Evolutionary conservation across 2,888 invertebrate species (phyloP).

Genomic region (Dicyrtomina minuta): DNA sequence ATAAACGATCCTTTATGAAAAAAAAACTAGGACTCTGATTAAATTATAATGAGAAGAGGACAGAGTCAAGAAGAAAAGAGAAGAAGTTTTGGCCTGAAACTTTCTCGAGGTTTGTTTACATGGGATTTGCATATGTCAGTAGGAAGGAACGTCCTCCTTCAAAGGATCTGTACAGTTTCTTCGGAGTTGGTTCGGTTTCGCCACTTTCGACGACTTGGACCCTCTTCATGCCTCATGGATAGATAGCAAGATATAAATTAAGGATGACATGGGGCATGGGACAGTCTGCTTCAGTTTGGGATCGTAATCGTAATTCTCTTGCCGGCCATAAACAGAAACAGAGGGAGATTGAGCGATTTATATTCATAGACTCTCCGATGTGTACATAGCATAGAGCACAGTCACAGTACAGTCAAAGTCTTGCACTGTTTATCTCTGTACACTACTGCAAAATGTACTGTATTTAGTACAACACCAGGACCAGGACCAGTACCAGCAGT

Average conservation of each 20-base stretch:
- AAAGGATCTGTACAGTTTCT: too few species aligned
- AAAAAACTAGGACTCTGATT: background rate
- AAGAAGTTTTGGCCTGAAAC: background rate
- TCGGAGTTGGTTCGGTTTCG: too few species aligned
- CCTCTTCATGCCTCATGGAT: constrained; percentile 6
- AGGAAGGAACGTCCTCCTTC: background rate
- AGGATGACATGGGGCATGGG: constrained; percentile 23
- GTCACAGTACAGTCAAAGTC: too few species aligned
- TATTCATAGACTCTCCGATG: constrained; percentile 12
- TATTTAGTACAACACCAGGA: background rate
- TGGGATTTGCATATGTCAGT: background rate
- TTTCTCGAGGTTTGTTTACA: constrained; percentile 2
- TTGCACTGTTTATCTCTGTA: background rate
- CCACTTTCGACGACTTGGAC: too few species aligned
- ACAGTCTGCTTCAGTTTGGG: background rate
- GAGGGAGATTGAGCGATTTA: constrained; percentile 21
- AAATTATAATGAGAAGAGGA: background rate
- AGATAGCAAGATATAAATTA: constrained; percentile 3
- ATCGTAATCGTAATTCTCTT: constrained; percentile 6
- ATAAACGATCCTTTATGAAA: too few species aligned
- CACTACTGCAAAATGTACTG: background rate
- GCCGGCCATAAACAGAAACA: background rate
- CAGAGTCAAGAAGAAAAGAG: background rate
- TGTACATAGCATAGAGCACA: too few species aligned
- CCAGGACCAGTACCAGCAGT: background rate